Evolutionary conservation across 2,797 vertebrate genomes (phyloP).

Genomic region (Cichlasoma orientale): DNA sequence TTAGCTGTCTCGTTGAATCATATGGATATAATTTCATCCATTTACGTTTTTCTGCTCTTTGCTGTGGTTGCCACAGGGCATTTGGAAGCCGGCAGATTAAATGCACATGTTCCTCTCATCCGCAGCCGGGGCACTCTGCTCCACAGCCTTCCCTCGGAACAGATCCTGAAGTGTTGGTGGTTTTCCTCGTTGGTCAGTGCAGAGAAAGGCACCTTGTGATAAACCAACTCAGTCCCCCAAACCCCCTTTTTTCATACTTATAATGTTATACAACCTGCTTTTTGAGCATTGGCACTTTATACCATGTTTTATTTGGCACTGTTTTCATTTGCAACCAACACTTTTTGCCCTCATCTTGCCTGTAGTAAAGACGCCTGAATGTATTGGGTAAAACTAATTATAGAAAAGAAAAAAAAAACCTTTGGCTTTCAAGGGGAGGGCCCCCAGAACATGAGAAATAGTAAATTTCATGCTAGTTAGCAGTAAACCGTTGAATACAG

Average conservation of each 20-base stretch:
- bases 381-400: constrained; percentile 61
- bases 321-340: constrained; percentile 42
- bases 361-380: constrained; percentile 56
- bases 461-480: constrained; percentile 70
- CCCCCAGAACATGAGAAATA: constrained; percentile 70
- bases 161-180: constrained; percentile 83
- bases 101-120: constrained; percentile 84
- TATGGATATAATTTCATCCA: constrained; percentile 90
- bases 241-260: constrained; percentile 51
- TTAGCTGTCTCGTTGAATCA: constrained; percentile 88
- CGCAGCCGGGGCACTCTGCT: constrained; percentile 76
- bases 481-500: constrained; percentile 59
- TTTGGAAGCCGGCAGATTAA: constrained; percentile 88
- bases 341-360: constrained; percentile 39
- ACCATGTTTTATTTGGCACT: constrained; percentile 53
- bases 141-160: constrained; percentile 74
- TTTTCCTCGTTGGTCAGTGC: constrained; percentile 77
- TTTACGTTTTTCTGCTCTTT: constrained; percentile 87
- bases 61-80: constrained; percentile 85
- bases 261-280: constrained; percentile 56
- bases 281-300: constrained; percentile 48
- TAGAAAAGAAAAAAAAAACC: constrained; percentile 31
- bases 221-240: constrained; percentile 51
- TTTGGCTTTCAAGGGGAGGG: constrained; percentile 42
- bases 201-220: constrained; percentile 76